Base-by-base conservation (phyloP, 2,113 vertebrate species). In the Colius striatus region DNA sequence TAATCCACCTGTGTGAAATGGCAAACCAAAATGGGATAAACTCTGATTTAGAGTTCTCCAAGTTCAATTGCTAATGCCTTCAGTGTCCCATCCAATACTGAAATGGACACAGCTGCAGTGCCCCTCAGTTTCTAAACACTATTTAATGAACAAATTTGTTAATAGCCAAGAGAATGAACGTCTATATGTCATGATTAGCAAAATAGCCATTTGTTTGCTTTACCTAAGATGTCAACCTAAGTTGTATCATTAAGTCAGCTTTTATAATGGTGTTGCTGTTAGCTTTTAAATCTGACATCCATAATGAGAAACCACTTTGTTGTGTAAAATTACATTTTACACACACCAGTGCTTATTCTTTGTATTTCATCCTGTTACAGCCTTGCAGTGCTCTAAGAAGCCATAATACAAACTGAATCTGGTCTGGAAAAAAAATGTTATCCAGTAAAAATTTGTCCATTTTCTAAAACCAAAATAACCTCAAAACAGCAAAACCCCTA, bases 191-290 rank as follows among this genome's bases (percentile, higher is more conserved):
- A 67, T 7, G n/a, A n/a, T 48, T 17, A 82, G 20, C 48, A 67
- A 45, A 60, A 72, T 6, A 34, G 43, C 20, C 2, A 14, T 80
- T 80, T 73, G 32, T 86, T 80, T 68, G 43, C 58, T 73, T 73
- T 54, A 55, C 30, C 12, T 2, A 29, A 60, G 14, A 17, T 32
- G 25, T 41, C 54, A 81, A 0, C 27, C 13, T 8, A 30, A 62
- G 27, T 6, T 73, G 16, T 50, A 3, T 47, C 38, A 29, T 0
- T 2, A 68, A 48, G 16, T 10, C 71, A 26, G 30, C 38, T 72
- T 58, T 67, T 48, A 18, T 34, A n/a, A 3, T 8, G 22, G 8
- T 68, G 43, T 41, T 0, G 0, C 43, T 66, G 41, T n/a, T 54
- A 4, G n/a, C n/a, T 54, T n/a, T n/a, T n/a, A n/a, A n/a, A n/a